phyloP scores from a whole-genome alignment of 1,140 invertebrate species.

The Caenorhabditis briggsae region DNA sequence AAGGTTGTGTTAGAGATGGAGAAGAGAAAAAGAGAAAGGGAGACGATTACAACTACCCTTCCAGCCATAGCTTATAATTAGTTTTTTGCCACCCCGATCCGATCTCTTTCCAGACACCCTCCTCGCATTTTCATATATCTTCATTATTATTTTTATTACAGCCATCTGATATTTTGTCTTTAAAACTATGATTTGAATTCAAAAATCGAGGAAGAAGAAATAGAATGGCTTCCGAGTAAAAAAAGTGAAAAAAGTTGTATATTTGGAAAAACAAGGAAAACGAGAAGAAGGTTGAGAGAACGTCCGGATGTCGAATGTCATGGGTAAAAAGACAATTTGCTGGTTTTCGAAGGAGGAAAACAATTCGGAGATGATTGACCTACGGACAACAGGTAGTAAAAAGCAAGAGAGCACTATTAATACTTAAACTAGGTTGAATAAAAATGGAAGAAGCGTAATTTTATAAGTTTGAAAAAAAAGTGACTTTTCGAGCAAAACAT shows the following conservation, averaged over 20 bases:
- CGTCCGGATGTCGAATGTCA: slow-evolving; percentile 7
- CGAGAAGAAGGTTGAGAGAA: background rate
- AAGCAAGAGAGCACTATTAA: no score
- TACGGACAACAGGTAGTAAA: no score
- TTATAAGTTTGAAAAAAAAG: no score
- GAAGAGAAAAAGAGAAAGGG: background rate
- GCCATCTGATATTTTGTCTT: background rate
- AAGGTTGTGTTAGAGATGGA: background rate
- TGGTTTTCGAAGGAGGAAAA: background rate
- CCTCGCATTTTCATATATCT: background rate
- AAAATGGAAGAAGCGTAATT: no score
- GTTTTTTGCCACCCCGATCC: background rate
- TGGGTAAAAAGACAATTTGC: background rate
- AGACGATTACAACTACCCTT: slow-evolving; percentile 12
- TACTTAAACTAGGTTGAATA: no score
- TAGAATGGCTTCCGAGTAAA: background rate
- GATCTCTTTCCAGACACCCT: background rate
- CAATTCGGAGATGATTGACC: background rate
- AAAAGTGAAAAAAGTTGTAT: background rate
- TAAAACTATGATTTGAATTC: background rate
- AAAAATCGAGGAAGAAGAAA: background rate
- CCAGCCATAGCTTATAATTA: slow-evolving; percentile 41
- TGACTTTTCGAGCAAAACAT: no score
- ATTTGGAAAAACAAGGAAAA: background rate
- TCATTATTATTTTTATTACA: slow-evolving; percentile 43